Conservation (phyloP, 2,888 invertebrate genomes). For the Cabera pusaria region DNA sequence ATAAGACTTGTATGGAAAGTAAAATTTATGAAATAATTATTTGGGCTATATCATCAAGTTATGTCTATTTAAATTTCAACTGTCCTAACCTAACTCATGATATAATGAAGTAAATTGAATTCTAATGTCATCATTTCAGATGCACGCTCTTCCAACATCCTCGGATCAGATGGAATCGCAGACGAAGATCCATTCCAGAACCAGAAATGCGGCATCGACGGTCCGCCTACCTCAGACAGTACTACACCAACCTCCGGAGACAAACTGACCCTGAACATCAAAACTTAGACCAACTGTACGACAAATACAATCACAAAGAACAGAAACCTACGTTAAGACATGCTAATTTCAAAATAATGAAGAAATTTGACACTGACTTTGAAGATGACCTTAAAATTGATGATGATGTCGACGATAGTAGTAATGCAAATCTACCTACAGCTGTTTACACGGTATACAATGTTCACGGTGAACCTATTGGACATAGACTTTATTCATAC, state of each 20-base stretch:
- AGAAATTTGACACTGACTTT: slow-evolving; percentile 65
- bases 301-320: slow-evolving; percentile 71
- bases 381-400: slow-evolving; percentile 63
- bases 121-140: slow-evolving; percentile 65
- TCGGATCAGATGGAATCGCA: slow-evolving; percentile 90
- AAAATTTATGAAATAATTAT: no score
- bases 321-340: slow-evolving; percentile 73
- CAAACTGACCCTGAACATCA: slow-evolving; percentile 54
- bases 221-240: slow-evolving; percentile 68
- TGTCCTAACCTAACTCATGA: no score
- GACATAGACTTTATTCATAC: slow-evolving; percentile 71
- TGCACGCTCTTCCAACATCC: slow-evolving; percentile 95
- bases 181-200: slow-evolving; percentile 81
- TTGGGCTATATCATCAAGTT: no score
- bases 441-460: slow-evolving; percentile 75
- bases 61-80: no score
- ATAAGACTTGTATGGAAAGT: no score
- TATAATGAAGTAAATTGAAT: no score
- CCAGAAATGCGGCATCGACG: slow-evolving; percentile 65
- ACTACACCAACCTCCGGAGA: slow-evolving; percentile 62
- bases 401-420: slow-evolving; percentile 46
- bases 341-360: slow-evolving; percentile 75
- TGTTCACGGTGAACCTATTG: slow-evolving; percentile 76
- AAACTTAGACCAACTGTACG: slow-evolving; percentile 60
- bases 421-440: slow-evolving; percentile 65